Evolutionary conservation across 2,797 vertebrate species (phyloP), one percentile per base, ranked within the genome.

Genomic region (Yasuhikotakia modesta): DNA sequence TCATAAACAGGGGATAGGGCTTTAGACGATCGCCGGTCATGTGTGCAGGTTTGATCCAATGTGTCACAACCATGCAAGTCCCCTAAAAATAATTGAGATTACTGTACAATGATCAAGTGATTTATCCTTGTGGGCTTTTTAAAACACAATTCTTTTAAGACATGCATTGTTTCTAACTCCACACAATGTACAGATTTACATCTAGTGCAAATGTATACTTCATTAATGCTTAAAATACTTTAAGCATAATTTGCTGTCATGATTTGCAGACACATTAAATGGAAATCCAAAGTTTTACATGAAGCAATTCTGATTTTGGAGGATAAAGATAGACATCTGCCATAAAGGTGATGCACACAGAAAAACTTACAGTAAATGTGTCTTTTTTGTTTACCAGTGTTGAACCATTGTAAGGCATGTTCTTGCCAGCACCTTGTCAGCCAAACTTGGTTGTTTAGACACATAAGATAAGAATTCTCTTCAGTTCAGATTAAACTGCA

Each of bases 11-110:
- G 98, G 93, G 97, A 98, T 86, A 99, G 95, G 93, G 93, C 93
- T 95, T 98, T 97, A 93, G 98, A 93, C 86, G 96, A 95, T 77
- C 94, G 95, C 81, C 93, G 95, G 39, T 43, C 39, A 43, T 43
- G 39, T 43, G 39, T 43, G 39, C 96, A 92, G 96, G 88, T 95
- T 96, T 97, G 96, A 95, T 96, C 95, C 96, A 95, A 89, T 96
- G 94, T 96, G 92, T 96, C 97, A 97, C 39, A 97, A 96, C 93
- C 96, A 94, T 95, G 93, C 96, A 95, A 95, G 95, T 98, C 92
- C 93, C 98, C 98, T 99, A 93, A 97, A 97, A 99, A 96, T 95
- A 97, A 98, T 98, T 95, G 94, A 99, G 94, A 99, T 98, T 95
- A 99, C 96, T 98, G 95, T 89, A 96, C 93, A 98, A 94, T 99